Conservation (phyloP, 2,113 vertebrate species). For the Vulpes ferrilata region DNA sequence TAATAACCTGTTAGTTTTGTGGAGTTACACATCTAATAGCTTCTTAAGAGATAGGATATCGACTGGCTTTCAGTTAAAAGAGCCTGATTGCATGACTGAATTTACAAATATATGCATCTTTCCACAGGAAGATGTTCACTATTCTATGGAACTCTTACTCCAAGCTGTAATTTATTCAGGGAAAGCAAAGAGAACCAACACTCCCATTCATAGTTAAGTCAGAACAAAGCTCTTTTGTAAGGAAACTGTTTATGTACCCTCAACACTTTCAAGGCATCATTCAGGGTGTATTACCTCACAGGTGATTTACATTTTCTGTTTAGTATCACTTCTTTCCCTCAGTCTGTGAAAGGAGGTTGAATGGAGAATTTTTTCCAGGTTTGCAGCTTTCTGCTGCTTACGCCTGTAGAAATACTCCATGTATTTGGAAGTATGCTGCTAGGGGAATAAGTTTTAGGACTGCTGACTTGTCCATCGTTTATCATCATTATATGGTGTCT, state of each 20-base stretch:
- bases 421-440: conserved; percentile 46
- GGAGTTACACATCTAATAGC: neutral
- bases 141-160: neutral
- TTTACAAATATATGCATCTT: neutral
- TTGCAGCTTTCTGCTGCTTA: neutral
- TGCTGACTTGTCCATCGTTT: conserved; percentile 79
- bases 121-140: conserved; percentile 29
- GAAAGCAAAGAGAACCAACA: conserved; percentile 56
- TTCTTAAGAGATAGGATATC: conserved; percentile 6
- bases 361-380: conserved; percentile 76
- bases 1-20: neutral
- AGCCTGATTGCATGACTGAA: neutral
- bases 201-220: neutral
- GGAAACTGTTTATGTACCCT: conserved; percentile 72
- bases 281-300: conserved; percentile 75
- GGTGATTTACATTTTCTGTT: conserved; percentile 85
- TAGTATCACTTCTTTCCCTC: conserved; percentile 70
- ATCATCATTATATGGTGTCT: conserved; percentile 84
- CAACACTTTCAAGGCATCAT: conserved; percentile 73
- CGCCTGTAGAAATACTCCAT: conserved; percentile 55
- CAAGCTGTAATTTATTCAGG: conserved; percentile 43
- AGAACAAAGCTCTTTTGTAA: conserved; percentile 78
- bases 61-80: conserved; percentile 14
- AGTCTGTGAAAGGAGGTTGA: conserved; percentile 66
- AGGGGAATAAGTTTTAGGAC: conserved; percentile 77